Evolutionary conservation across 2,797 vertebrate species (phyloP).

Genomic region (Triplophysa yarkandensis): DNA sequence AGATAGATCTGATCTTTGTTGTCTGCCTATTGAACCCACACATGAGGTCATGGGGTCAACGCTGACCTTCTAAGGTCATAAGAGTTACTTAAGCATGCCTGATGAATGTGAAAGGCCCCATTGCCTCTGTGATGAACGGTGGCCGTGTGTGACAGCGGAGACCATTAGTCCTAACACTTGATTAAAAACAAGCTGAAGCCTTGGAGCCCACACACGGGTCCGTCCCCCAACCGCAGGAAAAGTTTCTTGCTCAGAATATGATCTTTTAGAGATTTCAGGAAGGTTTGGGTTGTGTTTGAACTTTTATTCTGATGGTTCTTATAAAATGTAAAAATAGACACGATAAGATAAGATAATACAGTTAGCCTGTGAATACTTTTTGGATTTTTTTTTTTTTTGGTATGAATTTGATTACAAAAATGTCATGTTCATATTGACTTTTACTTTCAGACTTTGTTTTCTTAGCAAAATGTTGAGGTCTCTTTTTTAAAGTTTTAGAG

Average conservation of each 20-base stretch:
- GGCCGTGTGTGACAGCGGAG: constrained; percentile 62
- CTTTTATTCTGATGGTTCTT: not conserved
- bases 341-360: no score
- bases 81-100: constrained; percentile 56
- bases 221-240: not conserved
- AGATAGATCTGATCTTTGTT: not conserved
- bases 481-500: not conserved
- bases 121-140: constrained; percentile 63
- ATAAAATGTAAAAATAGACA: not conserved
- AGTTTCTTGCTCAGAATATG: not conserved
- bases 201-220: constrained; percentile 47
- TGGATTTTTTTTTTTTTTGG: no score
- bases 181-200: constrained; percentile 71
- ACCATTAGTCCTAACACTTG: constrained; percentile 69
- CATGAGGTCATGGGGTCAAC: constrained; percentile 25
- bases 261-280: not conserved
- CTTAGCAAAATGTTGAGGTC: not conserved
- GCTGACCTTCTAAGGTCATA: constrained; percentile 54
- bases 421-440: not conserved
- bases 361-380: no score
- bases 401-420: not conserved
- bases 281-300: not conserved
- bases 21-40: not conserved
- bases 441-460: not conserved
- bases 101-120: constrained; percentile 48